Evolutionary conservation across 1,140 invertebrate genomes (phyloP).

Genomic region (Ephestia elutella): DNA sequence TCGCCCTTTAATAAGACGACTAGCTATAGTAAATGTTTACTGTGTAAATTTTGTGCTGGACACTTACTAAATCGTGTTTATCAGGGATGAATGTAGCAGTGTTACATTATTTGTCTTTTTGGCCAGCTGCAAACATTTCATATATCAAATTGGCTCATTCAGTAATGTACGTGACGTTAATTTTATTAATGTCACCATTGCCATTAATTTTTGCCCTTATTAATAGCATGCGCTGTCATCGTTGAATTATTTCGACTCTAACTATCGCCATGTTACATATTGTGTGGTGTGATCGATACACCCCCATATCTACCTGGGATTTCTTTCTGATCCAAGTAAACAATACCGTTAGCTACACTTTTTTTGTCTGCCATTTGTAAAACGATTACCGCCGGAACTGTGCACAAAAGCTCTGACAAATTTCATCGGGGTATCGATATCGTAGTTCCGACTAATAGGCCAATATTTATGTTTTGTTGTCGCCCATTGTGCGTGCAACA

Average conservation of each 20-base stretch:
- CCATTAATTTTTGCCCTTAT: slow-evolving; percentile 28
- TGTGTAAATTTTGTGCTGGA: slow-evolving; percentile 20
- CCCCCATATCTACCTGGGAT: slow-evolving; percentile 40
- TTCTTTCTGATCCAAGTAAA: slow-evolving; percentile 32
- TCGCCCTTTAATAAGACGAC: slow-evolving; percentile 23
- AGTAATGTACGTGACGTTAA: slow-evolving; percentile 19
- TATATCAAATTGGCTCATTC: slow-evolving; percentile 7
- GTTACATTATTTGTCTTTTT: slow-evolving; percentile 9
- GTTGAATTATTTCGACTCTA: slow-evolving; percentile 26
- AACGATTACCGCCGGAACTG: slow-evolving; percentile 57
- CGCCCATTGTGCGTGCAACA: slow-evolving; percentile 42
- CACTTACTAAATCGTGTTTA: slow-evolving; percentile 25
- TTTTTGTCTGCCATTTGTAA: slow-evolving; percentile 49
- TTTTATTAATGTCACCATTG: slow-evolving; percentile 26
- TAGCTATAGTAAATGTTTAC: slow-evolving; percentile 26
- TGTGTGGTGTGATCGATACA: slow-evolving; percentile 27
- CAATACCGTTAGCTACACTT: slow-evolving; percentile 36
- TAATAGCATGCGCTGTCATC: slow-evolving; percentile 26
- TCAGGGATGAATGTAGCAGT: slow-evolving; percentile 15
- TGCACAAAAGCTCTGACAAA: slow-evolving; percentile 59
- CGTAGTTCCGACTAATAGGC: slow-evolving; percentile 64
- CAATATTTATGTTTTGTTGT: slow-evolving; percentile 64
- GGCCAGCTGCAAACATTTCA: slow-evolving; percentile 5
- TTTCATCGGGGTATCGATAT: slow-evolving; percentile 56
- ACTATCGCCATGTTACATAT: slow-evolving; percentile 24